phyloP scores from a whole-genome alignment of 1,140 invertebrate genomes.

The Thalassaphorura encarpata region DNA sequence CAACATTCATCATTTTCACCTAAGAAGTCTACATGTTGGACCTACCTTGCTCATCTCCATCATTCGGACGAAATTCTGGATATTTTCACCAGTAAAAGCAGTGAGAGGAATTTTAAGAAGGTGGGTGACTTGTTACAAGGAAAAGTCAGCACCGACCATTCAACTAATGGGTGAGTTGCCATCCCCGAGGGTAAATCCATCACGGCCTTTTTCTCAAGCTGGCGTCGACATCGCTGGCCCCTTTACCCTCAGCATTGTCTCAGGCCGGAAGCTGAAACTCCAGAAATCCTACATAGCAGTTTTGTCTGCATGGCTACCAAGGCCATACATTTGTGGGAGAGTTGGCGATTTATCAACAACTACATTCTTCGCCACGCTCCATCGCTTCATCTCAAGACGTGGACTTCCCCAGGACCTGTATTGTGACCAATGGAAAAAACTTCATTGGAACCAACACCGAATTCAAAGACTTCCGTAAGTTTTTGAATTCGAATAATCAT shows the following conservation, averaged over 20 bases:
- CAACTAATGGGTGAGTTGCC: constrained; percentile 37
- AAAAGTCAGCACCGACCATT: constrained; percentile 28
- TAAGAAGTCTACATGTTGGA: not conserved
- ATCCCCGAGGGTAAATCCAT: constrained; percentile 25
- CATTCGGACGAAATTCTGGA: not conserved
- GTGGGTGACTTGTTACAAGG: constrained; percentile 13
- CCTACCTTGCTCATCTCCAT: not conserved
- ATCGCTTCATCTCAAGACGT: constrained; percentile 33
- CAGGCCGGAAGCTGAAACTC: constrained; percentile 10
- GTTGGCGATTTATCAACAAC: constrained; percentile 34
- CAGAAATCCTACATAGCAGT: constrained; percentile 36
- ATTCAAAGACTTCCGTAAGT: not conserved
- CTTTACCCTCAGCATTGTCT: constrained; percentile 18
- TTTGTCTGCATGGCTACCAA: constrained; percentile 35
- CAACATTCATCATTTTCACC: not conserved
- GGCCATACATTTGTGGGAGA: constrained; percentile 37
- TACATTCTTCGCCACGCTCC: constrained; percentile 34
- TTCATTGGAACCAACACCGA: not conserved
- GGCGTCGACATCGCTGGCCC: constrained; percentile 36
- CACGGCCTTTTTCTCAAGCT: constrained; percentile 32
- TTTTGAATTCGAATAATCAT: not conserved
- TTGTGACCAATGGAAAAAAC: not conserved
- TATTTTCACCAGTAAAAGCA: not conserved
- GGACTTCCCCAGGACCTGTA: not conserved
- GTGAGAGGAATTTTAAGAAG: not conserved